These are phyloP conservation scores for Chouioia cunea DNA, from an alignment of 2,888 invertebrate genomes.

Conservation along the genomic window DNA sequence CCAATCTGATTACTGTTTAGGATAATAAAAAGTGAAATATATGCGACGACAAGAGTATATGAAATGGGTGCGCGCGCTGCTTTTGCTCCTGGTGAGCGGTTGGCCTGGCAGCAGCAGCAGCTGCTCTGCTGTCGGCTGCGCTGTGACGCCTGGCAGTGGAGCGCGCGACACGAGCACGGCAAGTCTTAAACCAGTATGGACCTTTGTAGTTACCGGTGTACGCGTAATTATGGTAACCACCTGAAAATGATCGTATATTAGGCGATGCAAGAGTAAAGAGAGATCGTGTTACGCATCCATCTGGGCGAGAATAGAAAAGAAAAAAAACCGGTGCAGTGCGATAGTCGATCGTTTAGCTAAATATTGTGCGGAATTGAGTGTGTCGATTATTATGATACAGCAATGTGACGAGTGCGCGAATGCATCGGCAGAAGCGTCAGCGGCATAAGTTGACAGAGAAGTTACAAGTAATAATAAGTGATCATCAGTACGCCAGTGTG, in stretches of 20 bases:
- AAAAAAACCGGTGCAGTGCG: background rate
- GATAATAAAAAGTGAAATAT: too few species aligned
- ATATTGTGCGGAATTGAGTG: constrained; percentile 16
- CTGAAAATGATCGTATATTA: background rate
- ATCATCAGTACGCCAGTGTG: background rate
- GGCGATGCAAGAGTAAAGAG: background rate
- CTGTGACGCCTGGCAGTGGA: constrained; percentile 51
- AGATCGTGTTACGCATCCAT: background rate
- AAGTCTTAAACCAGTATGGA: background rate
- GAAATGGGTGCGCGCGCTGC: constrained; percentile 4
- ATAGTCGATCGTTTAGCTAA: constrained; percentile 30
- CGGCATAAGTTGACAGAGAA: constrained; percentile 45
- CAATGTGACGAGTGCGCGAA: constrained; percentile 7
- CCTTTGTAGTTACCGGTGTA: background rate
- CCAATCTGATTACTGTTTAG: too few species aligned
- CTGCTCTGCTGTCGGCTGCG: constrained; percentile 11
- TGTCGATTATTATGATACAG: background rate
- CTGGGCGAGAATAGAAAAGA: background rate
- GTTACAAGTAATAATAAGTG: constrained; percentile 4
- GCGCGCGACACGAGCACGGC: constrained; percentile 54
- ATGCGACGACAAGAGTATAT: too few species aligned
- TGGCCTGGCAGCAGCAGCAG: constrained; percentile 11
- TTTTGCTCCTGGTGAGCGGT: background rate
- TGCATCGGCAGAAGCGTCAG: background rate
- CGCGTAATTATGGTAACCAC: background rate